These are phyloP conservation scores for Euglossa dilemma DNA, from an alignment of 1,140 invertebrate species.

Conservation along the genomic window DNA sequence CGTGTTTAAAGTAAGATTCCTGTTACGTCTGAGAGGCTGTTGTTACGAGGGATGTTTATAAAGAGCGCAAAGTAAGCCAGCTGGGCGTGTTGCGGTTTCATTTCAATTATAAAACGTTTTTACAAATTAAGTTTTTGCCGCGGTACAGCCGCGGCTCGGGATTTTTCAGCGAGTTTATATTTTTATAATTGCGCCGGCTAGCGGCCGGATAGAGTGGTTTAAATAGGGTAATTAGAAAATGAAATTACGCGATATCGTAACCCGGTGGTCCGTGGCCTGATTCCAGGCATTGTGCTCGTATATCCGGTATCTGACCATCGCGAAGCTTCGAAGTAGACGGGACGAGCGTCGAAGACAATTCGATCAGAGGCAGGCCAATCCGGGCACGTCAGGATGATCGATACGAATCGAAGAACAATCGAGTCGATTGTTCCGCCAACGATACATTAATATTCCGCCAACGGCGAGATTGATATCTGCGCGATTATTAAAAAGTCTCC, in stretches of 20 bases:
- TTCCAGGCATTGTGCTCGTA: not conserved
- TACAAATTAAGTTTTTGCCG: not conserved
- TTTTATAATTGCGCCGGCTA: not conserved
- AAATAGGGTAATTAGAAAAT: not conserved
- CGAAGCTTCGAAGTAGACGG: not conserved
- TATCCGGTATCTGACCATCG: not conserved
- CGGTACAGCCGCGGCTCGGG: not conserved
- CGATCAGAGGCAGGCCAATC: not conserved
- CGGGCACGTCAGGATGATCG: not conserved
- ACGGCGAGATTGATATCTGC: not conserved
- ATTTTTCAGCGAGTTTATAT: not conserved
- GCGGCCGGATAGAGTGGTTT: not conserved
- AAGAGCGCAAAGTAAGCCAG: not conserved
- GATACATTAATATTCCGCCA: not conserved
- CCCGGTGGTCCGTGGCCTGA: too few species aligned
- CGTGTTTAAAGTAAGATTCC: not conserved
- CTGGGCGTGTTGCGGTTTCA: not conserved
- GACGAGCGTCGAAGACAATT: not conserved
- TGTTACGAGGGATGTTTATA: not conserved
- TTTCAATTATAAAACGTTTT: not conserved
- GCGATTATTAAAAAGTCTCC: not conserved
- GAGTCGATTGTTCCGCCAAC: not conserved
- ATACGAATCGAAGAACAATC: slow-evolving; percentile 27
- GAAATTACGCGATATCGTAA: not conserved
- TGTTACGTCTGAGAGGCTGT: not conserved